Percentiles rank a stretch among this genome's conserved stretches.
Evolutionary conservation across 2,113 vertebrate genomes (phyloP).

Genomic region (Lophura nycthemera): DNA sequence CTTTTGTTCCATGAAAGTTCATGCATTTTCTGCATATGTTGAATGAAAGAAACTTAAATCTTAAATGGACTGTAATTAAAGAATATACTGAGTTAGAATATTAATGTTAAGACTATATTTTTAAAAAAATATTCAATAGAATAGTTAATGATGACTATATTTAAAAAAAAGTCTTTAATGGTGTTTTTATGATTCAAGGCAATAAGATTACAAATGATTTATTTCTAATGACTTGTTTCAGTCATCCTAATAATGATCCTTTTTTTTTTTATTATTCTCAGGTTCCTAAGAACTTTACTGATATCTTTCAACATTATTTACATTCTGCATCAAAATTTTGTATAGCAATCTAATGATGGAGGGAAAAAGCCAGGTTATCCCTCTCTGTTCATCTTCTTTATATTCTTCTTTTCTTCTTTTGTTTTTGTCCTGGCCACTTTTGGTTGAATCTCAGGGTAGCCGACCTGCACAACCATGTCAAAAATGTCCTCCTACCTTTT

Average conservation of each 20-base stretch:
- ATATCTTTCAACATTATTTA: not conserved
- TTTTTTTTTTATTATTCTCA: too few species aligned
- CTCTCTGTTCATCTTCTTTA: not conserved
- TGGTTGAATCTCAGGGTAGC: not conserved
- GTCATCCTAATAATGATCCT: not conserved
- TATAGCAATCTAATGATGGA: not conserved
- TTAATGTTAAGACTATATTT: not conserved
- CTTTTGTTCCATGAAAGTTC: not conserved
- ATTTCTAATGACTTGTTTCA: not conserved
- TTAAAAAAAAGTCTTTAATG: not conserved
- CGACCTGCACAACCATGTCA: not conserved
- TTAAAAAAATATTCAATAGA: too few species aligned
- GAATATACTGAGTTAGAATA: not conserved
- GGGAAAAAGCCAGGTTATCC: not conserved
- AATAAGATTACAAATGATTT: not conserved
- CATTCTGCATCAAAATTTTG: not conserved
- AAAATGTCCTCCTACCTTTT: not conserved
- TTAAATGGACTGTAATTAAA: not conserved
- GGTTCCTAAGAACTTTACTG: not conserved
- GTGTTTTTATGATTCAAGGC: too few species aligned
- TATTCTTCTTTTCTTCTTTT: not conserved
- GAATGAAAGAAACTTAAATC: not conserved
- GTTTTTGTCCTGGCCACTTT: not conserved
- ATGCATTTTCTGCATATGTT: accelerated
- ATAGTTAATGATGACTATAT: too few species aligned